Evolutionary conservation across 2,888 invertebrate species (phyloP).

Genomic region (Siphlonurus alternatus): DNA sequence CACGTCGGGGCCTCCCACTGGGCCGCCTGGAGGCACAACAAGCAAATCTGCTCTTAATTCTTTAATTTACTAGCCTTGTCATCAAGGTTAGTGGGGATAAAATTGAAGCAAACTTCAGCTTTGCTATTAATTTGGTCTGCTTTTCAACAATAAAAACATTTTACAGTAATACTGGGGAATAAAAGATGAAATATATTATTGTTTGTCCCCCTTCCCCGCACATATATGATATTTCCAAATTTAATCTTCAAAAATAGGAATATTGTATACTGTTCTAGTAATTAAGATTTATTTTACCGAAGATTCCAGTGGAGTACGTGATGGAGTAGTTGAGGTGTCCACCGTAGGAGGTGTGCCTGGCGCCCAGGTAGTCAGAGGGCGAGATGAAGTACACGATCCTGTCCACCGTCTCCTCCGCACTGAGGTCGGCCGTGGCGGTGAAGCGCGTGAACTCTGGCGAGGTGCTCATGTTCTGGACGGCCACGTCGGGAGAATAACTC

Average conservation of each 20-base stretch:
- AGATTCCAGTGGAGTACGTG: constrained; percentile 43
- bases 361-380: constrained; percentile 56
- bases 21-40: constrained; percentile 27
- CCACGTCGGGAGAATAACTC: constrained; percentile 21
- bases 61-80: neutral
- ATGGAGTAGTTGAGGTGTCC: constrained; percentile 65
- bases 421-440: constrained; percentile 34
- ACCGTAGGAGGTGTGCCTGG: constrained; percentile 77
- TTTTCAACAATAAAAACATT: too few species aligned
- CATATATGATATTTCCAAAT: too few species aligned
- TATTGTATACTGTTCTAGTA: too few species aligned
- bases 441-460: constrained; percentile 26
- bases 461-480: constrained; percentile 1
- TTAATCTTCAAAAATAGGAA: too few species aligned
- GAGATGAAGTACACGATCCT: constrained; percentile 59
- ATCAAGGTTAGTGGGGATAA: too few species aligned
- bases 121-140: too few species aligned
- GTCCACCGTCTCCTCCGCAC: constrained; percentile 23
- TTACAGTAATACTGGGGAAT: too few species aligned
- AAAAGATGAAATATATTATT: too few species aligned
- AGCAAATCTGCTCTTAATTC: neutral
- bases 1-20: constrained; percentile 60
- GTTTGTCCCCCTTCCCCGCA: too few species aligned
- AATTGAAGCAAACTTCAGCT: too few species aligned
- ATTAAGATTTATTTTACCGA: too few species aligned